A percentile compares a stretch with the other conserved stretches of the same genome.
Conservation (phyloP, 2,888 invertebrate genomes). For the Branchellion lobata region DNA sequence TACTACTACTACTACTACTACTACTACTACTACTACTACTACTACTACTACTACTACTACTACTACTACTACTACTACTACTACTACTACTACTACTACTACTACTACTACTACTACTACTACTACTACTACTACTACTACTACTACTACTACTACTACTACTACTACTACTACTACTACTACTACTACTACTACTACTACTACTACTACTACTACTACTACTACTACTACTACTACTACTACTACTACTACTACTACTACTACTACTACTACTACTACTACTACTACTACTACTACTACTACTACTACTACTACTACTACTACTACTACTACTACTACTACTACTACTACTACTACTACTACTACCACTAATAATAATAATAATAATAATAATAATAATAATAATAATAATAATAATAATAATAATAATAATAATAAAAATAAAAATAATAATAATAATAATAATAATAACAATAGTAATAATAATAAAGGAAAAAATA, state of each 20-base stretch:
- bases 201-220: slow-evolving; percentile 1
- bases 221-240: slow-evolving; percentile 6
- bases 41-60: background rate
- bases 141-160: slow-evolving; percentile 13
- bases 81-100: slow-evolving; percentile 8
- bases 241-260: background rate
- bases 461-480: no score
- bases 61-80: slow-evolving; percentile 1
- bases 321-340: no score
- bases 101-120: slow-evolving; percentile 17
- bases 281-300: background rate
- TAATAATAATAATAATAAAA: no score
- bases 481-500: no score
- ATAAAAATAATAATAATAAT: no score
- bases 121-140: slow-evolving; percentile 25
- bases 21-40: slow-evolving; percentile 9
- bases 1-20: slow-evolving; percentile 14
- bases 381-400: no score
- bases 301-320: background rate
- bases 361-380: no score
- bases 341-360: no score
- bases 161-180: background rate
- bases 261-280: background rate
- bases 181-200: background rate
- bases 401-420: no score